phyloP scores from a whole-genome alignment of 2,797 vertebrate genomes.

The Argya squamiceps region DNA sequence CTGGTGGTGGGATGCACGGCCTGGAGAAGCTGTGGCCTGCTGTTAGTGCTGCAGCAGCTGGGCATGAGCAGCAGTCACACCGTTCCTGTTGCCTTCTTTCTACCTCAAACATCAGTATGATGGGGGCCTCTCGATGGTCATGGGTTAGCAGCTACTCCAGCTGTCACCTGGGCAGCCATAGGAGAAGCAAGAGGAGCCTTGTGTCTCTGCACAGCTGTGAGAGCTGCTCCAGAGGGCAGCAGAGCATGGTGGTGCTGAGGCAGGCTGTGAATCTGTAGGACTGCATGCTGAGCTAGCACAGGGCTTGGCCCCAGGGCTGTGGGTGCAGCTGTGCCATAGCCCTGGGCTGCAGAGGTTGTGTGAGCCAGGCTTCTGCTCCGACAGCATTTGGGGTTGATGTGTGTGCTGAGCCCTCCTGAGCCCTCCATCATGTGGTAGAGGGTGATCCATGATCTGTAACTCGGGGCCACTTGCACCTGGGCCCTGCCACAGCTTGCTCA shows the following conservation, averaged over 20 bases:
- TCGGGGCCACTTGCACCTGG: rapidly evolving
- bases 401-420: not conserved
- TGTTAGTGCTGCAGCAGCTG: not conserved
- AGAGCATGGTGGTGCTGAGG: not conserved
- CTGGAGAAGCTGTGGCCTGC: not conserved
- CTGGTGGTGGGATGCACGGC: not conserved
- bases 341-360: not conserved
- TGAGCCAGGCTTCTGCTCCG: not conserved
- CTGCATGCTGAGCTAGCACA: not conserved
- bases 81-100: conserved; percentile 61
- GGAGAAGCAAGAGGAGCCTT: not conserved
- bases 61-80: not conserved
- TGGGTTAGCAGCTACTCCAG: not conserved
- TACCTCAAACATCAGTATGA: conserved; percentile 70
- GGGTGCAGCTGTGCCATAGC: not conserved
- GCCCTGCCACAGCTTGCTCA: not conserved
- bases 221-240: not conserved
- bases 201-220: not conserved
- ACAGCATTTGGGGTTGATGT: not conserved
- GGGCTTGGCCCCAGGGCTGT: rapidly evolving
- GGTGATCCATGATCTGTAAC: not conserved
- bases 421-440: not conserved
- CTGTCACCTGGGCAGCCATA: not conserved
- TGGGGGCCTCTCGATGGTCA: not conserved
- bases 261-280: not conserved